Conservation (phyloP, 1,140 invertebrate genomes). For the Drosophila dunni region DNA sequence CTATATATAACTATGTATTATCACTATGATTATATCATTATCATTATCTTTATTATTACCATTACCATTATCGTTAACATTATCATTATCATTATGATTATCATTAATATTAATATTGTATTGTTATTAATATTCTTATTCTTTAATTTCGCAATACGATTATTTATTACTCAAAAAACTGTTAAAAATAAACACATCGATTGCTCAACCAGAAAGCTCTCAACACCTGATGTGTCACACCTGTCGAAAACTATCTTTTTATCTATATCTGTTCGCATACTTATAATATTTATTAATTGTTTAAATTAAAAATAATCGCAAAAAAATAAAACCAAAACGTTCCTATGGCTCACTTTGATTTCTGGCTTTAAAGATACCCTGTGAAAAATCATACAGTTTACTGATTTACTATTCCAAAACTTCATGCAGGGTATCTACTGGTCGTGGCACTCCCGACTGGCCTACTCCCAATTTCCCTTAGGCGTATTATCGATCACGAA, state of each 20-base stretch:
- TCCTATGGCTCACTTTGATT: conserved; percentile 21
- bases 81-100: conserved; percentile 54
- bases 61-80: conserved; percentile 7
- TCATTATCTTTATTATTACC: conserved; percentile 45
- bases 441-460: background rate
- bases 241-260: background rate
- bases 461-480: background rate
- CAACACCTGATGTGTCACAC: conserved; percentile 10
- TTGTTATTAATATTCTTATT: conserved; percentile 25
- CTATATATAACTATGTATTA: conserved; percentile 68
- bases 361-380: background rate
- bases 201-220: conserved; percentile 38
- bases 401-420: background rate
- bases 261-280: conserved; percentile 23
- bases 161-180: conserved; percentile 21
- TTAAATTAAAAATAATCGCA: conserved; percentile 12
- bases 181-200: conserved; percentile 23
- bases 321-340: conserved; percentile 18
- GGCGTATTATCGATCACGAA: background rate
- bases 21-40: conserved; percentile 36
- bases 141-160: conserved; percentile 32
- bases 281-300: conserved; percentile 22
- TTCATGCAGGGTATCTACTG: background rate
- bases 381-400: background rate
- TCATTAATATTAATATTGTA: conserved; percentile 37